Conservation (phyloP, 2,113 vertebrate species). For the Sebastes schlegelii region DNA sequence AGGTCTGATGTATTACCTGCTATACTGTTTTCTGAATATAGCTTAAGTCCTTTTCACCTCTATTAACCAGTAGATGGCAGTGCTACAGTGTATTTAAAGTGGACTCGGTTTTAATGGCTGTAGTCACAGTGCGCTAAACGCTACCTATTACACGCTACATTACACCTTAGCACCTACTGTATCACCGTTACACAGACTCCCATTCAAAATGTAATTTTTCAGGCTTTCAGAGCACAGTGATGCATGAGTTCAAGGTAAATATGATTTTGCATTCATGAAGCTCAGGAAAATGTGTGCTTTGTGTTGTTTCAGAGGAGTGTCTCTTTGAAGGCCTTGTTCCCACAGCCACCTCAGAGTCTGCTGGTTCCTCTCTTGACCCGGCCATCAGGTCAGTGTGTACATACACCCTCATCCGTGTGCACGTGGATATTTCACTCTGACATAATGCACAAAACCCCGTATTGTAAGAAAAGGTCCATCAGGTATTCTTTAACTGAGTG, state of each 20-base stretch:
- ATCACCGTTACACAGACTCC: conserved; percentile 64
- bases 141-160: conserved; percentile 75
- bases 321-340: conserved; percentile 90
- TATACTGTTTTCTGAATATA: conserved; percentile 1
- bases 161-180: conserved; percentile 70
- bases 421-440: neutral
- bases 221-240: conserved; percentile 47
- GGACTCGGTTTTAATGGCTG: conserved; percentile 40
- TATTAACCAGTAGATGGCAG: conserved; percentile 73
- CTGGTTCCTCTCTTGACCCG: conserved; percentile 81
- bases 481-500: conserved; percentile 60
- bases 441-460: conserved; percentile 44
- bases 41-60: conserved; percentile 18
- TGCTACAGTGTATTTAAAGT: conserved; percentile 44
- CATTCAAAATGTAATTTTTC: conserved; percentile 69
- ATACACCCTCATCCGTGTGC: neutral
- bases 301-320: conserved; percentile 84
- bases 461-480: conserved; percentile 28
- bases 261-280: conserved; percentile 47
- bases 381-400: conserved; percentile 86
- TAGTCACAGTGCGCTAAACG: conserved; percentile 68
- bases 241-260: conserved; percentile 36
- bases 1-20: conserved; percentile 21
- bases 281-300: conserved; percentile 27
- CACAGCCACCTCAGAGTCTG: conserved; percentile 82